Evolutionary conservation across 1,140 invertebrate species (phyloP).

Genomic region (Octopus sinensis): DNA sequence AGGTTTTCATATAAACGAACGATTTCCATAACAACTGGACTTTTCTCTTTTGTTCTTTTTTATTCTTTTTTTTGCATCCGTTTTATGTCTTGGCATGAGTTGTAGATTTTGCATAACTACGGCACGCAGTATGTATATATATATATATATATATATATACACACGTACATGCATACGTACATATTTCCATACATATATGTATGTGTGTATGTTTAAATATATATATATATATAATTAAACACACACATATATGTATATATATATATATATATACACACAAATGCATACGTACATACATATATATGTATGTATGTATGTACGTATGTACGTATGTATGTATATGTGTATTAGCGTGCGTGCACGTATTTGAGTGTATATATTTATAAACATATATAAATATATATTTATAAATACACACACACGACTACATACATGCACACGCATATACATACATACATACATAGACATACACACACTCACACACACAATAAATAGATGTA

Average conservation of each 20-base stretch:
- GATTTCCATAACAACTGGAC: no score
- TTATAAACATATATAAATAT: background rate
- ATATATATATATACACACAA: background rate
- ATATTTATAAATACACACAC: background rate
- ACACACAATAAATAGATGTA: background rate
- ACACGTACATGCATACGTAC: background rate
- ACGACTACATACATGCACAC: background rate
- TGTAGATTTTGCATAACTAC: no score
- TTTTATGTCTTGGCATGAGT: no score
- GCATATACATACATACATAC: background rate
- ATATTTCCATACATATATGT: background rate
- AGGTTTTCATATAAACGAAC: no score
- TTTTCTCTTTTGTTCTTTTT: no score
- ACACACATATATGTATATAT: background rate
- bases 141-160: background rate
- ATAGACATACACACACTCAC: background rate
- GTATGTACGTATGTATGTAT: background rate
- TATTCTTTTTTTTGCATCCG: no score
- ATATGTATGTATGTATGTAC: background rate
- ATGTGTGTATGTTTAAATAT: background rate
- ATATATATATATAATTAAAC: background rate
- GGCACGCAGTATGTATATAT: background rate
- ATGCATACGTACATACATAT: background rate
- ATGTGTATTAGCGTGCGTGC: background rate
- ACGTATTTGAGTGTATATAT: background rate